Percentiles rank a stretch among this genome's conserved stretches.
Evolutionary conservation across 2,113 vertebrate genomes (phyloP).

Genomic region (Phylloscopus trochilus): DNA sequence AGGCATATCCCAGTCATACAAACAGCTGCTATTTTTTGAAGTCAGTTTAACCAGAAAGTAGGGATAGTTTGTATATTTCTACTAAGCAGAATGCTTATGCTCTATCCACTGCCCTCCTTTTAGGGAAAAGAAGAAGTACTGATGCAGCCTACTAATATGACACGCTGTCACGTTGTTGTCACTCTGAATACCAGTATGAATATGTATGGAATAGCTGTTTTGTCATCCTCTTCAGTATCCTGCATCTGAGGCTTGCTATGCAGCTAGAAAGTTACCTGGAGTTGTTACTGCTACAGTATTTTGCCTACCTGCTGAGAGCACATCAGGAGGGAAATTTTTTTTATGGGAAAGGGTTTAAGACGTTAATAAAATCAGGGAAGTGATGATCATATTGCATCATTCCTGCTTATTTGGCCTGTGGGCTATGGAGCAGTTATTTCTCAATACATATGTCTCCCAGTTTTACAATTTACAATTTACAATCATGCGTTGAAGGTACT

Average conservation of each 20-base stretch:
- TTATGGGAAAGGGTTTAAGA: not conserved
- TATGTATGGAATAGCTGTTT: not conserved
- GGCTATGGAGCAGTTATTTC: not conserved
- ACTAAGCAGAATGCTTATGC: not conserved
- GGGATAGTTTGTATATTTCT: not conserved
- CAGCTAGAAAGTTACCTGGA: not conserved
- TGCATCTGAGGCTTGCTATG: not conserved
- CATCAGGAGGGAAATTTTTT: not conserved
- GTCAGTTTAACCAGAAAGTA: not conserved
- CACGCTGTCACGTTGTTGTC: not conserved
- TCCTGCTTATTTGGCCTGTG: not conserved
- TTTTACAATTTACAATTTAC: accelerated
- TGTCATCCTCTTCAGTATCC: not conserved
- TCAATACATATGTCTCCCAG: not conserved
- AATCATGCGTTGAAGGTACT: not conserved
- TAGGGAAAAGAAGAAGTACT: not conserved
- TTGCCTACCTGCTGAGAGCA: not conserved
- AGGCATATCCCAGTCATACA: not conserved
- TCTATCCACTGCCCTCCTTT: not conserved
- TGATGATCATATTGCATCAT: not conserved
- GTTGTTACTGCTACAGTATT: not conserved
- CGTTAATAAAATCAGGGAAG: not conserved
- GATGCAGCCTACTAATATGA: not conserved
- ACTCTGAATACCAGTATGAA: not conserved
- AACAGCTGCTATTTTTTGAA: not conserved